Conservation (phyloP, 2,888 invertebrate genomes). For the Leptopterna dolabrata region DNA sequence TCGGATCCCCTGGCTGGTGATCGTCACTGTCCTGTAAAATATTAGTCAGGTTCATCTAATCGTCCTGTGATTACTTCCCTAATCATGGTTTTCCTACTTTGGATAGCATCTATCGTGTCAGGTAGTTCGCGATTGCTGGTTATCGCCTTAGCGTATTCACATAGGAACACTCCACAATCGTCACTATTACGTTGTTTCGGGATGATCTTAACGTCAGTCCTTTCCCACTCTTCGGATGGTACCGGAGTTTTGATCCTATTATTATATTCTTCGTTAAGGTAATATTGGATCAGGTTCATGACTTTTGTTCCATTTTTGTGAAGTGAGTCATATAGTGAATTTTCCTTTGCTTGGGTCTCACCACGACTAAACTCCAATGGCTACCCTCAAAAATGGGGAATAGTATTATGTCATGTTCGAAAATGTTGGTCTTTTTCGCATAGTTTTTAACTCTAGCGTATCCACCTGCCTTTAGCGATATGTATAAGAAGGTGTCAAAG, state of each 20-base stretch:
- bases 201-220: background rate
- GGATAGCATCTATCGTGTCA: background rate
- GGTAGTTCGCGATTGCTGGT: background rate
- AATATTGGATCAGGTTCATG: background rate
- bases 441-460: slow-evolving; percentile 18
- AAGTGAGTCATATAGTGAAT: background rate
- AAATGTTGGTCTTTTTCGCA: slow-evolving; percentile 3
- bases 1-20: background rate
- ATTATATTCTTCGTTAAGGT: background rate
- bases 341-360: background rate
- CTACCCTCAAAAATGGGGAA: slow-evolving; percentile 9
- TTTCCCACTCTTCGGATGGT: background rate
- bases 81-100: background rate
- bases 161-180: slow-evolving; percentile 18
- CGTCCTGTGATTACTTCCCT: background rate
- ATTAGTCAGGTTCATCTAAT: background rate
- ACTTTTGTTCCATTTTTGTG: background rate
- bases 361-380: slow-evolving; percentile 22
- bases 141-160: background rate
- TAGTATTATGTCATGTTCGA: slow-evolving; percentile 7
- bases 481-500: background rate
- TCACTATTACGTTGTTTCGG: background rate
- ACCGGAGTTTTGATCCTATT: background rate
- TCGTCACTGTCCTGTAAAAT: background rate
- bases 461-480: background rate